Evolutionary conservation across 2,888 invertebrate species (phyloP), one percentile per base, ranked within the genome.

Genomic region (Sycophila texana): DNA sequence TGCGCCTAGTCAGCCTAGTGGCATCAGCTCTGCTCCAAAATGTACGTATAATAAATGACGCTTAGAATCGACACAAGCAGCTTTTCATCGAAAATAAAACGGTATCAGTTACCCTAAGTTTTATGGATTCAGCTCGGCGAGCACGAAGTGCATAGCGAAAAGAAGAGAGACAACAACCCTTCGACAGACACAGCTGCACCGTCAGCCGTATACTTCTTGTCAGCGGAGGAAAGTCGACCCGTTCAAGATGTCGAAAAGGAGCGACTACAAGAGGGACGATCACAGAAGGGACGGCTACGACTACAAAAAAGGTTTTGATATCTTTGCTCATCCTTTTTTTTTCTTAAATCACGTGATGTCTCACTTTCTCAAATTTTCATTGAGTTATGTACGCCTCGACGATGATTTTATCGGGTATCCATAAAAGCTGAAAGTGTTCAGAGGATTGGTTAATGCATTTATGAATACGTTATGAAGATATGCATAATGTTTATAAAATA

Each of bases 251-350:
- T 81, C 81, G 58, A 81, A 79, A 63, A 71, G 60, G 16, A 77
- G 72, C 70, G 79, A 81, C 22, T 77, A 81, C 72, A 74, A 71
- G 20, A 77, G 79, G 51, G 79, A 79, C 67, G 79, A 79, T 65
- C 55, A 75, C 67, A 39, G 51, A 5, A 53, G 68, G 30, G 53
- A 65, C 26, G 53, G 55, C n/a, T 87, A 74, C 60, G 88, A 88
- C 83, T 87, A 88, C 83, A 88, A 88, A 89, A 90, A 90, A 90
- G 90, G 90, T 90, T 89, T 86, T 83, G 84, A 18, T 60, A 65
- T 67, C 16, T 53, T 74, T 18, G 26, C n/a, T 86, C 87, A 49
- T 20, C 39, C 83, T 26, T 26, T 26, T 26, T 26, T 26, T 26
- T 26, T 26, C 3, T 26, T 26, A 26, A 26, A 81, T 80, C 81